Evolutionary conservation across 2,888 invertebrate species (phyloP).

Genomic region (Drosophila anomelani): DNA sequence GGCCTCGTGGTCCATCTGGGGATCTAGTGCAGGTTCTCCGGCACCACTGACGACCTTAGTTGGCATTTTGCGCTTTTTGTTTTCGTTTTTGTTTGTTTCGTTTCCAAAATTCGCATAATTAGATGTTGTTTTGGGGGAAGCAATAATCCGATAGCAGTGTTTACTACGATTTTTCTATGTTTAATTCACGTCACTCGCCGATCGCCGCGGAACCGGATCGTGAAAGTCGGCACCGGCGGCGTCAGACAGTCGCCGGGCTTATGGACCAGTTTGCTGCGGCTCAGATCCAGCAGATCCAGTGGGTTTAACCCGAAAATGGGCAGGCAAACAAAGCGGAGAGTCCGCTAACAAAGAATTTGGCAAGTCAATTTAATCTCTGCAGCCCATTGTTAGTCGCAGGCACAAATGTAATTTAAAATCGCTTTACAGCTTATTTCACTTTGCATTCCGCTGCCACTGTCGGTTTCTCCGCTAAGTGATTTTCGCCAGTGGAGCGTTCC

Average conservation of each 20-base stretch:
- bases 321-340: conserved; percentile 22
- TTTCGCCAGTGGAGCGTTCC: conserved; percentile 62
- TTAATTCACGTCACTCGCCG: conserved; percentile 71
- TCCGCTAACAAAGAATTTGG: conserved; percentile 62
- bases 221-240: conserved; percentile 70
- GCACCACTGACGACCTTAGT: conserved; percentile 33
- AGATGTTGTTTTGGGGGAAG: conserved; percentile 38
- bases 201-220: conserved; percentile 60
- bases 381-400: conserved; percentile 44
- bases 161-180: conserved; percentile 43
- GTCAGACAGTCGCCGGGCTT: conserved; percentile 63
- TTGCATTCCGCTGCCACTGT: conserved; percentile 35
- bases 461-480: conserved; percentile 63
- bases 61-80: conserved; percentile 31
- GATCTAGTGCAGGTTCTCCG: conserved; percentile 40
- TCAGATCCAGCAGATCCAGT: conserved; percentile 23
- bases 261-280: conserved; percentile 62
- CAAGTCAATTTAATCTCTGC: conserved; percentile 55
- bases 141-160: conserved; percentile 7
- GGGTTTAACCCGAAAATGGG: conserved; percentile 66
- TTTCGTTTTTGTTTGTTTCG: conserved; percentile 40
- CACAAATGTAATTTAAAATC: conserved; percentile 58
- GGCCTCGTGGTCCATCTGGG: conserved; percentile 40
- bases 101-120: conserved; percentile 49
- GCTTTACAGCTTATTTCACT: conserved; percentile 66